Evolutionary conservation across 2,113 vertebrate genomes (phyloP).

Genomic region (Gallinago undulata): DNA sequence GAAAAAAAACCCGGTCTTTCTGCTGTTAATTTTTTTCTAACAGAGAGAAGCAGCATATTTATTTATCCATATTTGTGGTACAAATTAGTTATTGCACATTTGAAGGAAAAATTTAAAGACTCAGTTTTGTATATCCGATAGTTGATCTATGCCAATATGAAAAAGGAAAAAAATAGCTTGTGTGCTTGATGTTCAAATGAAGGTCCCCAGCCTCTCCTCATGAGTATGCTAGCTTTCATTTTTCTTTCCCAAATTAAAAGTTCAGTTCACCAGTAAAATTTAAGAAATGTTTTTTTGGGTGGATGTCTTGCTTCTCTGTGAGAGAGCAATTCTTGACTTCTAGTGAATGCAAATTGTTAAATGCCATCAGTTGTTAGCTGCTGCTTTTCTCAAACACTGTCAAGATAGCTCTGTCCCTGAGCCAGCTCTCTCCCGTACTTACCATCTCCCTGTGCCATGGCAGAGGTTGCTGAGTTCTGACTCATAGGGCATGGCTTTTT

Average conservation of each 20-base stretch:
- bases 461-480: neutral
- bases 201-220: neutral
- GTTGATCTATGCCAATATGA: neutral
- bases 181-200: neutral
- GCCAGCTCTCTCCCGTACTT: neutral
- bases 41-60: neutral
- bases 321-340: neutral
- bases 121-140: neutral
- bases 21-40: neutral
- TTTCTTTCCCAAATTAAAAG: neutral
- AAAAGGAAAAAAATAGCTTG: neutral
- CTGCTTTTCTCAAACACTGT: neutral
- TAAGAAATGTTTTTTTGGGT: neutral
- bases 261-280: neutral
- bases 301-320: neutral
- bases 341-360: neutral
- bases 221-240: neutral
- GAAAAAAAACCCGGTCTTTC: neutral
- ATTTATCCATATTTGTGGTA: neutral
- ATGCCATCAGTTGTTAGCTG: neutral
- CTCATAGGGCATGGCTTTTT: neutral
- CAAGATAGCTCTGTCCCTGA: neutral
- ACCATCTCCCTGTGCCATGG: neutral
- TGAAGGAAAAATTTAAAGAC: neutral
- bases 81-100: neutral